Base-by-base conservation (phyloP, 2,797 vertebrate species). In the Rhinella marina region DNA sequence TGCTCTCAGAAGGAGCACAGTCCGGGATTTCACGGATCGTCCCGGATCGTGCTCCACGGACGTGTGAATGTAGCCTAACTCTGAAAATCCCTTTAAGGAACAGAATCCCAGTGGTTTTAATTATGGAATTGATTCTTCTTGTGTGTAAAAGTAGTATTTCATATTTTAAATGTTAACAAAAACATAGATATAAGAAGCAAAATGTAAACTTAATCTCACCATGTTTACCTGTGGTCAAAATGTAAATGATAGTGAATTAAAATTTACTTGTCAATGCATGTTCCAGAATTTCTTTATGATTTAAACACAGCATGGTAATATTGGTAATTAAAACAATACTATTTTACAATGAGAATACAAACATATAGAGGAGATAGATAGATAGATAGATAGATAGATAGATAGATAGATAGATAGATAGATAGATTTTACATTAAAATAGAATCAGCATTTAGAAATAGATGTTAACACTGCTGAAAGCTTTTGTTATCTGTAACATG, bases 321-420 rank as follows among this genome's bases (percentile, higher is more conserved):
- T 54, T 52, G 17, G 13, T 16, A 59, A 32, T 61, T 12, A 62
- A 61, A 61, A 41, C 17, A 80, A 32, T 41, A 61, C 19, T 4
- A 16, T 52, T 52, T 61, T 81, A 62, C n/a, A 23, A 81, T 61
- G 2, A 23, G 27, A 48, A n/a, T 54, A 77, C 23, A 54, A 2
- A 25, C 6, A 77, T 8, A 76, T 76, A 72, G 50, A 77, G 16
- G 10, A 14, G 73, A 52, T 76, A 76, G 48, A 52, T 76, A 54
- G 41, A 76, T 76, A 76, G 73, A 76, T 76, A 76, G 23, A n/a
- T 50, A 76, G 73, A 76, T 48, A 48, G 72, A 48, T 48, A 75
- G 32, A 75, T 48, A 75, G 41, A 50, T 72, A 72, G 68, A 72
- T 72, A 72, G 12, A 72, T 32, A 62, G 61, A 62, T 62, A 23